Percentiles rank a stretch among this genome's conserved stretches.
Conservation (phyloP, 2,113 vertebrate species). For the Zeus faber region DNA sequence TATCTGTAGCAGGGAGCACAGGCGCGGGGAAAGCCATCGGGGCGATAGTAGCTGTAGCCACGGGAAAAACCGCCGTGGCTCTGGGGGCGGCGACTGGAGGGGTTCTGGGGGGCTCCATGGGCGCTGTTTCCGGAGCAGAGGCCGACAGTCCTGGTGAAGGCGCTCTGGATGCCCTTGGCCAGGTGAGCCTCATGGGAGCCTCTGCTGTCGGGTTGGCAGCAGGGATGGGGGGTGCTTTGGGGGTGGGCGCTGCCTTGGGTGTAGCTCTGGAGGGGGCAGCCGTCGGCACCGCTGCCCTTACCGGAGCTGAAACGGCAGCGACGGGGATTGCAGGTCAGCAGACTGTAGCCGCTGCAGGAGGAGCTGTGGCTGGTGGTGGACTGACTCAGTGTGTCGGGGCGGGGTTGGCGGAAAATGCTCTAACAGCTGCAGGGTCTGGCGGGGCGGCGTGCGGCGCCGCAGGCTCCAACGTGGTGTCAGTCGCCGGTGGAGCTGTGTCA, state of each 20-base stretch:
- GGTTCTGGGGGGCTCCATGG: constrained; percentile 65
- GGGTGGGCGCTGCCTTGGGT: constrained; percentile 58
- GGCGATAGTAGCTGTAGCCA: constrained; percentile 55
- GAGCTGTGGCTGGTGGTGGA: constrained; percentile 12
- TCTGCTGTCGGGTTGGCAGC: constrained; percentile 62
- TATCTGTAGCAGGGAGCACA: constrained; percentile 51
- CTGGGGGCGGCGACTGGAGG: constrained; percentile 65
- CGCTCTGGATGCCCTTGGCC: constrained; percentile 54
- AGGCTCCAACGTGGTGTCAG: constrained; percentile 15
- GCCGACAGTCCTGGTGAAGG: constrained; percentile 55
- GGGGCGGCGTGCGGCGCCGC: constrained; percentile 14
- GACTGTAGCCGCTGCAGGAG: constrained; percentile 13
- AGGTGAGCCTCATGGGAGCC: constrained; percentile 61
- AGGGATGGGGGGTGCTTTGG: constrained; percentile 60
- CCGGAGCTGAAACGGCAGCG: constrained; percentile 36
- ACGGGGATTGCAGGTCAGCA: constrained; percentile 20
- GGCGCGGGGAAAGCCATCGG: constrained; percentile 62
- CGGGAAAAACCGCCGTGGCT: constrained; percentile 59
- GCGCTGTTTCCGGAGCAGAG: constrained; percentile 53
- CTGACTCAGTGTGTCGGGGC: constrained; percentile 33
- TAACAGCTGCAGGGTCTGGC: constrained; percentile 14
- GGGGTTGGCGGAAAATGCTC: constrained; percentile 14
- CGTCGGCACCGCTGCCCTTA: constrained; percentile 29
- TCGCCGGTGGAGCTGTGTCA: constrained; percentile 10
- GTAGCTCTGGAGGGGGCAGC: constrained; percentile 48